These are phyloP conservation scores for Drosophila saltans DNA, from an alignment of 1,140 invertebrate genomes.

Conservation along the genomic window DNA sequence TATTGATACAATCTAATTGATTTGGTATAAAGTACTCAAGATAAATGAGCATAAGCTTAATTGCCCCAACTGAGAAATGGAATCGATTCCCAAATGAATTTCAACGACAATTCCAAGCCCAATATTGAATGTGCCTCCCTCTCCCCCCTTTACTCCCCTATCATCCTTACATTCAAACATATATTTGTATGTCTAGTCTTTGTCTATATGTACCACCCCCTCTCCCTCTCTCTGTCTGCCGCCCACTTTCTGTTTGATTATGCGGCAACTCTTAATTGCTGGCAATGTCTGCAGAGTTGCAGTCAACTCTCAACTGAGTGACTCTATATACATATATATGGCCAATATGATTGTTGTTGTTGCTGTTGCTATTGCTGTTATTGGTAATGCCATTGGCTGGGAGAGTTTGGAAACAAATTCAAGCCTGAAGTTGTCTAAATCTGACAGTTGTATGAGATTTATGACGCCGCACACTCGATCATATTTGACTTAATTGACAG, in stretches of 20 bases:
- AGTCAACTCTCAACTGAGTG: not conserved
- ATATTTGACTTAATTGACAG: conserved; percentile 82
- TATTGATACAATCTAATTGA: conserved; percentile 2
- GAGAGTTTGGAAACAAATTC: conserved; percentile 34
- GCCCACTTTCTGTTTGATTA: not conserved
- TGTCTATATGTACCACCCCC: not conserved
- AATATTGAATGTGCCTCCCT: not conserved
- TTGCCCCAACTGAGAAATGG: conserved; percentile 6
- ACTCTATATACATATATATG: not conserved
- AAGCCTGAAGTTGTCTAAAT: conserved; percentile 74
- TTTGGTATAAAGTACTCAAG: not conserved
- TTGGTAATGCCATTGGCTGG: conserved; percentile 15
- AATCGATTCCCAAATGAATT: conserved; percentile 14
- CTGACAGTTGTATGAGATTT: conserved; percentile 80
- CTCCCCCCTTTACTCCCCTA: not conserved
- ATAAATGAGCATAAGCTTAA: conserved; percentile 10
- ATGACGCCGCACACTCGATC: conserved; percentile 78
- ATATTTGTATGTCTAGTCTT: not conserved
- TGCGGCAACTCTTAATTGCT: conserved; percentile 43
- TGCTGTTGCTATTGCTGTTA: conserved; percentile 27
- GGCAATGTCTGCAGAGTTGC: conserved; percentile 33
- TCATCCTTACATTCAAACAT: no score
- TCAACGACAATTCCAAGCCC: not conserved
- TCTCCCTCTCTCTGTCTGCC: no score
- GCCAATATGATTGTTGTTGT: conserved; percentile 1